A percentile compares a stretch with the other conserved stretches of the same genome.
Conservation (phyloP, 2,888 invertebrate genomes). For the Drosophila paucipuncta region DNA sequence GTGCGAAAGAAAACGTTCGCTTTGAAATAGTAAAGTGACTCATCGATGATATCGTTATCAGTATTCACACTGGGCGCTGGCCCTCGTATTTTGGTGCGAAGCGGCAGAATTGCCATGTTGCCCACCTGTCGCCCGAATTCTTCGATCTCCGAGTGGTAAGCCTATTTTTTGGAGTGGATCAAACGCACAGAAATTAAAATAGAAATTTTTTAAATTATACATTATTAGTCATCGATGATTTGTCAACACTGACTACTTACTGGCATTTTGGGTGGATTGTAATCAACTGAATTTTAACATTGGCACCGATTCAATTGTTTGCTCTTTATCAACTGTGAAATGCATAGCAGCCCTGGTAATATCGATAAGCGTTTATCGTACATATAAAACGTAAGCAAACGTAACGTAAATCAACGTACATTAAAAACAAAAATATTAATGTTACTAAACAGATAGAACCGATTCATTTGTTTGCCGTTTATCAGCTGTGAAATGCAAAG, state of each 20-base stretch:
- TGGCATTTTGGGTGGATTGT: constrained; percentile 41
- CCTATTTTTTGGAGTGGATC: constrained; percentile 99
- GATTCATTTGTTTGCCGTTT: constrained; percentile 32
- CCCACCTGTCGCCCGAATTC: constrained; percentile 92
- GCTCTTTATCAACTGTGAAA: constrained; percentile 30
- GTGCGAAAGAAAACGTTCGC: constrained; percentile 99
- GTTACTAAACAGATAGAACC: constrained; percentile 7
- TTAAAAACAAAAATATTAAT: background rate
- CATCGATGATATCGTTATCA: constrained; percentile 97
- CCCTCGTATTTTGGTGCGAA: constrained; percentile 95
- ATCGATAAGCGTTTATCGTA: constrained; percentile 23
- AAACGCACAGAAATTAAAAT: constrained; percentile 91
- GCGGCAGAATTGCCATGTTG: constrained; percentile 96
- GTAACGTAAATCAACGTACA: background rate
- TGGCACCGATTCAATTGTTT: constrained; percentile 30
- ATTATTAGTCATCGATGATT: constrained; percentile 22
- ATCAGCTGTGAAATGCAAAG: constrained; percentile 17
- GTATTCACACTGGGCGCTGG: constrained; percentile 92
- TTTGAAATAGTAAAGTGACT: constrained; percentile 98
- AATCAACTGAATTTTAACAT: constrained; percentile 41
- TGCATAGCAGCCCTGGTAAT: constrained; percentile 24
- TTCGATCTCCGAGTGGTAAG: constrained; percentile 97
- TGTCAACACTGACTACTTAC: constrained; percentile 37
- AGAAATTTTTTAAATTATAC: background rate
- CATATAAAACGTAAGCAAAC: background rate